phyloP scores from a whole-genome alignment of 2,113 vertebrate species.

The Hypocryptadius cinnamomeus region DNA sequence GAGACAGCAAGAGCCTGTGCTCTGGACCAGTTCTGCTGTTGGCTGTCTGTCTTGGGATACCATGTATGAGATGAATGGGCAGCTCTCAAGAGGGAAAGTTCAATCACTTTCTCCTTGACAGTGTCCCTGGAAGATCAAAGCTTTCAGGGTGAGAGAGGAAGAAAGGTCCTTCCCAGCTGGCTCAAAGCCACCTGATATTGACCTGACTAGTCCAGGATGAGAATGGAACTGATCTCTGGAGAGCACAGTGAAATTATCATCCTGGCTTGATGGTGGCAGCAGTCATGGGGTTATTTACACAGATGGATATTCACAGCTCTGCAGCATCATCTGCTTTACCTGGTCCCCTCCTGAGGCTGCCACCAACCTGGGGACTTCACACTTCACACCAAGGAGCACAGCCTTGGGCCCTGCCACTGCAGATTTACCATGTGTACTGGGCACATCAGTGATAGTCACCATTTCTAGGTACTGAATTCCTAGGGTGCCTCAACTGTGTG shows the following conservation, averaged over 20 bases:
- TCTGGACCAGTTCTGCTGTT: not conserved
- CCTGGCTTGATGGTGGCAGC: not conserved
- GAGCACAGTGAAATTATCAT: not conserved
- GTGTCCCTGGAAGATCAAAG: not conserved
- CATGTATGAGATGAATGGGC: not conserved
- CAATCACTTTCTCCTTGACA: not conserved
- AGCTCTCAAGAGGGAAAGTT: not conserved
- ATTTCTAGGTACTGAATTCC: not conserved
- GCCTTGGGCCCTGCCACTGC: not conserved
- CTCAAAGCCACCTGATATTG: not conserved
- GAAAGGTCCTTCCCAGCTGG: not conserved
- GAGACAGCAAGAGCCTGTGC: rapidly evolving
- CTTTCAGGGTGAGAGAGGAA: not conserved
- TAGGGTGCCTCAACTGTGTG: no score
- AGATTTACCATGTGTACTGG: not conserved
- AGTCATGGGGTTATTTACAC: not conserved
- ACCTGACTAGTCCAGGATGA: not conserved
- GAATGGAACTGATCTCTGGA: not conserved
- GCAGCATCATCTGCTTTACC: not conserved
- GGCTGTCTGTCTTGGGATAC: not conserved
- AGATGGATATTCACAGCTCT: not conserved
- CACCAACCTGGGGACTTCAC: not conserved
- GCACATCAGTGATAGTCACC: not conserved
- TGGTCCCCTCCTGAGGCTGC: not conserved
- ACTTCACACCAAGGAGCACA: not conserved